Percentiles rank a stretch among this genome's conserved stretches.
Conservation (phyloP, 2,113 vertebrate genomes). For the Bubalus kerabau region DNA sequence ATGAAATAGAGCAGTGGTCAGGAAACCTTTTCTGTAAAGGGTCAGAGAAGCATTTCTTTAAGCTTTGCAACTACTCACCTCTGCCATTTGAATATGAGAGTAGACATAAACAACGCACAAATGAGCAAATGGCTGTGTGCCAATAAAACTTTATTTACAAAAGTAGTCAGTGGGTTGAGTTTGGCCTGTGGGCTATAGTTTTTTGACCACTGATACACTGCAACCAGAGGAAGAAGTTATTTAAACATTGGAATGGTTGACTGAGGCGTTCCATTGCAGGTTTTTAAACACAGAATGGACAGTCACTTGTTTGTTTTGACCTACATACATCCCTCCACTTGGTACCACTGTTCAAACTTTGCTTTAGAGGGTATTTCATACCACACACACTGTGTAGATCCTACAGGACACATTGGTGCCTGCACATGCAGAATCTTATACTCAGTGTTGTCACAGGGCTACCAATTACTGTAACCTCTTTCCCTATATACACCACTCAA, state of each 20-base stretch:
- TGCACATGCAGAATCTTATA: not conserved
- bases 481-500: not conserved
- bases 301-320: not conserved
- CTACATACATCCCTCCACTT: not conserved
- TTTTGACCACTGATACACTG: not conserved
- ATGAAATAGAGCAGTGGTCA: not conserved
- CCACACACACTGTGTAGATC: not conserved
- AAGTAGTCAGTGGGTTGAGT: not conserved
- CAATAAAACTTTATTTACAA: not conserved
- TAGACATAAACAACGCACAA: not conserved
- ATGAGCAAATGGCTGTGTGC: not conserved
- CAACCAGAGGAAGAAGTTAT: not conserved
- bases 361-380: not conserved
- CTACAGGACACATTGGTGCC: not conserved
- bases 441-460: not conserved
- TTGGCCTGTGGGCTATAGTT: not conserved
- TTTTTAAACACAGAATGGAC: not conserved
- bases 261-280: not conserved
- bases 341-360: not conserved
- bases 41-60: not conserved
- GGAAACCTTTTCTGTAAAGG: not conserved
- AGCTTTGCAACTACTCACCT: not conserved
- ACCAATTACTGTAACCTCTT: not conserved
- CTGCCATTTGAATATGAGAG: not conserved
- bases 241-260: not conserved